Conservation (phyloP, 2,797 vertebrate species). For the Ctenochaetus hawaiiensis region DNA sequence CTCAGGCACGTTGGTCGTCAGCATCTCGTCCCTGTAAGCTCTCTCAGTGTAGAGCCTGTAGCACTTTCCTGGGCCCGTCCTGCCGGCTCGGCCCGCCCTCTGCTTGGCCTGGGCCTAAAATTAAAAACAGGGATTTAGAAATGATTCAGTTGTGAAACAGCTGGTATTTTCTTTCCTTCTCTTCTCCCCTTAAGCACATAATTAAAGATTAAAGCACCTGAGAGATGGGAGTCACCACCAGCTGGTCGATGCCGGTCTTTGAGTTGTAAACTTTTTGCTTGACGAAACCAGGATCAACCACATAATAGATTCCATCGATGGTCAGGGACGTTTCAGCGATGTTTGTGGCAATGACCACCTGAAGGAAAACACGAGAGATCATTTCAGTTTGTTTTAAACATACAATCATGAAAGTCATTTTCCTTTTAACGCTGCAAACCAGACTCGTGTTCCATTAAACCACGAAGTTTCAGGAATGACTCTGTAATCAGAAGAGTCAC, state of each 20-base stretch:
- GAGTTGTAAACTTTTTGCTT: conserved; percentile 99
- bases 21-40: conserved; percentile 97
- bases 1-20: conserved; percentile 98
- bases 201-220: conserved; percentile 83
- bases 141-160: neutral
- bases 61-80: conserved; percentile 95
- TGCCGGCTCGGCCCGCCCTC: conserved; percentile 94
- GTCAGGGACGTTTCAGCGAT: conserved; percentile 98
- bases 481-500: no score
- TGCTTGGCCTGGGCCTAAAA: conserved; percentile 97
- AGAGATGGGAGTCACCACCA: conserved; percentile 98
- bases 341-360: conserved; percentile 99
- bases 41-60: conserved; percentile 96
- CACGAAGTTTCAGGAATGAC: no score
- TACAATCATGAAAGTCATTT: no score
- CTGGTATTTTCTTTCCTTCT: neutral
- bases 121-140: neutral
- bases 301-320: conserved; percentile 98
- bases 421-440: no score
- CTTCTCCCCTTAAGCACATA: neutral
- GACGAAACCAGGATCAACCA: conserved; percentile 98
- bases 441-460: no score
- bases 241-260: conserved; percentile 98
- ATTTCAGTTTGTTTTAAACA: neutral
- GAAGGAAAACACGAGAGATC: neutral